Conservation (phyloP, 1,140 invertebrate species). For the Acromyrmex heyeri region DNA sequence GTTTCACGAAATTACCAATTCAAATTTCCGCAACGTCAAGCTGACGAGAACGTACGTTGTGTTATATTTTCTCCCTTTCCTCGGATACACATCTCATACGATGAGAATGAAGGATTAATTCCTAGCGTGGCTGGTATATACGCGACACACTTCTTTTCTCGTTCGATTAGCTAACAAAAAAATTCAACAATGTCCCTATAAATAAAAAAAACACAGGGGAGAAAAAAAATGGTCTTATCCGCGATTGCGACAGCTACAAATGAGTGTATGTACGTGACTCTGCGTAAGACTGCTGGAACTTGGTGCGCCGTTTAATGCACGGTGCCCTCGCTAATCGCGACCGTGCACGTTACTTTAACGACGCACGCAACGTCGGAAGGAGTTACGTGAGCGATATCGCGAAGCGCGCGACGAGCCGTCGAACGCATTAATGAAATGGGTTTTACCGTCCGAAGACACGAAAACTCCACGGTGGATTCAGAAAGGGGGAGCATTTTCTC, state of each 20-base stretch:
- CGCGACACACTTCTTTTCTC: slow-evolving; percentile 52
- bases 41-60: slow-evolving; percentile 40
- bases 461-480: slow-evolving; percentile 13
- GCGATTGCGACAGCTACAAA: slow-evolving; percentile 52
- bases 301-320: slow-evolving; percentile 51
- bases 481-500: background rate
- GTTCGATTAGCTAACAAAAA: slow-evolving; percentile 51
- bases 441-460: slow-evolving; percentile 43
- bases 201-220: slow-evolving; percentile 23
- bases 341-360: slow-evolving; percentile 50
- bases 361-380: slow-evolving; percentile 50
- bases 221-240: slow-evolving; percentile 30
- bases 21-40: slow-evolving; percentile 59
- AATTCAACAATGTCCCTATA: slow-evolving; percentile 26
- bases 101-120: slow-evolving; percentile 62
- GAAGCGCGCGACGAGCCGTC: slow-evolving; percentile 45
- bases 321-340: slow-evolving; percentile 60
- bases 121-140: slow-evolving; percentile 39
- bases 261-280: slow-evolving; percentile 49
- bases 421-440: slow-evolving; percentile 59
- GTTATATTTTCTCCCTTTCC: slow-evolving; percentile 43
- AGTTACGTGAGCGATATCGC: slow-evolving; percentile 58
- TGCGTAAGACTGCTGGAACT: slow-evolving; percentile 48
- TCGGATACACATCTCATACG: slow-evolving; percentile 40
- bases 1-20: slow-evolving; percentile 59